A percentile compares a stretch with the other conserved stretches of the same genome.
These are phyloP conservation scores for Streptopelia turtur DNA, from an alignment of 2,797 vertebrate species.

Conservation along the genomic window DNA sequence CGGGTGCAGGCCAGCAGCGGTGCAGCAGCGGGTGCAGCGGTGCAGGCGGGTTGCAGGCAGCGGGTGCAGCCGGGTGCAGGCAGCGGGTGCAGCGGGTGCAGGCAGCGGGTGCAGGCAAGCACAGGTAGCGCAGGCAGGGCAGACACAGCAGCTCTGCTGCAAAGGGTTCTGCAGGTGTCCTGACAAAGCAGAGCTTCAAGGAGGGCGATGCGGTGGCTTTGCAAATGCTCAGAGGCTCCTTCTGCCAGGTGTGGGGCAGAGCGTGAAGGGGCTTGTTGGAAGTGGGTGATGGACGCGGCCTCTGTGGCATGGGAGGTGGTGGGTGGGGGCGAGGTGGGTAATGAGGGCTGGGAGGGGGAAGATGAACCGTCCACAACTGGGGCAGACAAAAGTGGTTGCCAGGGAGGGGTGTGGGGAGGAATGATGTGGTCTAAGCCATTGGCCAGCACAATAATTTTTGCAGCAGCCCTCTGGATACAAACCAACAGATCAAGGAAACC, in stretches of 20 bases:
- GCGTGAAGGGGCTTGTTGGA: not conserved
- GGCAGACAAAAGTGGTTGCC: not conserved
- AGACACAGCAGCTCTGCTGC: not conserved
- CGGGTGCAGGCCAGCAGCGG: too few relatives aligned
- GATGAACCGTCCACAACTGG: not conserved
- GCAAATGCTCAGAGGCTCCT: not conserved
- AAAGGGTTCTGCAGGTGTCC: fast-evolving
- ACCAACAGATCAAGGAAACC: constrained; percentile 44
- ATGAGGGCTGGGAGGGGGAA: not conserved
- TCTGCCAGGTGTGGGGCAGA: not conserved
- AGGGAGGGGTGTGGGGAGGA: not conserved
- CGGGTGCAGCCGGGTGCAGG: too few relatives aligned
- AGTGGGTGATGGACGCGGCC: fast-evolving
- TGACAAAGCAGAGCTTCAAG: not conserved
- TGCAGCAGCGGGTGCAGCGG: too few relatives aligned
- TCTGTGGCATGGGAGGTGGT: not conserved
- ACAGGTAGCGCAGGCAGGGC: too few relatives aligned
- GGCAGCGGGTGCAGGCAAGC: not conserved
- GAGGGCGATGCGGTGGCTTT: not conserved
- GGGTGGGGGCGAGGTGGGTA: not conserved
- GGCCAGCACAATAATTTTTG: not conserved
- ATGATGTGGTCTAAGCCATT: constrained; percentile 36
- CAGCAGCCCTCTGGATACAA: constrained; percentile 35
- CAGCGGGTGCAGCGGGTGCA: too few relatives aligned
- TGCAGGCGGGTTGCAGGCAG: too few relatives aligned